Base-by-base conservation (phyloP, 2,113 vertebrate genomes). In the Phalacrocorax pelagicus region DNA sequence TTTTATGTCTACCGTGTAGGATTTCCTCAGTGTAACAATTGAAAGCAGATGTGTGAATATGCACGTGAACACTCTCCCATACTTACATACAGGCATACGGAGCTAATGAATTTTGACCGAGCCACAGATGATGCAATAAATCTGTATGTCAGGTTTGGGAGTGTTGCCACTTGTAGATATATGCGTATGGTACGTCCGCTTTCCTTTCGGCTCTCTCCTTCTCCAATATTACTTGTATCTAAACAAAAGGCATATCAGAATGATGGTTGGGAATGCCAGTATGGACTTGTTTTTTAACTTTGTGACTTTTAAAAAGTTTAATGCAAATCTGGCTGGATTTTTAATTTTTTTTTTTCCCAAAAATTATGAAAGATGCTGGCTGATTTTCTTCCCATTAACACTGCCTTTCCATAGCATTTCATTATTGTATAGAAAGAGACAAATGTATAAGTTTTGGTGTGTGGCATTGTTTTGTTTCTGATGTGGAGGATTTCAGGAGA, bases 101-200 rank as follows among this genome's bases (percentile, higher is more conserved):
- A 75, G 78, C 75, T 96, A 96, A 97, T 92, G 93, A 69, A 61
- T 94, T 97, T 97, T 95, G 94, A 95, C 94, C 94, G 96, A 94
- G 84, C 94, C 79, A 80, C 79, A 92, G 91, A 85, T 36, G n/a
- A 95, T 89, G 65, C 84, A 90, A 46, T 97, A 96, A 97, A 96
- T 97, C 77, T 94, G 26, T 90, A 71, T 94, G 92, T 92, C 85
- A 95, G 88, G 80, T 92, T 81, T 96, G 95, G 87, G 96, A 95
- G 21, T 47, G 30, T 85, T 97, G 93, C 96, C 91, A 91, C 93
- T 96, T 95, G 51, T 32, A 72, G 46, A 58, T 92, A n/a, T 23
- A 77, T 36, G 66, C 44, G 55, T 82, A 69, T 36, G 66, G 40
- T 94, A 78, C 2, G 6, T 88, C 71, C 55, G 34, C 73, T 92